These are phyloP conservation scores for Gandaritis pyraliata DNA, from an alignment of 2,888 invertebrate genomes.

Conservation along the genomic window DNA sequence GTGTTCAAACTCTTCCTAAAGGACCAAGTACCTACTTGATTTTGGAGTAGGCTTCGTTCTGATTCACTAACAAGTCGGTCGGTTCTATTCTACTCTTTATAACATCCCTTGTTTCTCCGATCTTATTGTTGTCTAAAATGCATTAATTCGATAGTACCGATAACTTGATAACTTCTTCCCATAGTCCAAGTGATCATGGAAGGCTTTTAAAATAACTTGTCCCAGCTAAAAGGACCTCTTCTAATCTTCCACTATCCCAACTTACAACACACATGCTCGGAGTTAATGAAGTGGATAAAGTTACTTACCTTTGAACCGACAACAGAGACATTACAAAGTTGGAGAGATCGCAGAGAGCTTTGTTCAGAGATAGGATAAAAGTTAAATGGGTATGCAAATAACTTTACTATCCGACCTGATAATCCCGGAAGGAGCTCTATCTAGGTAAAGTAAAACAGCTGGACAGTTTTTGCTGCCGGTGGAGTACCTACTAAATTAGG, in stretches of 20 bases:
- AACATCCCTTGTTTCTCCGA: no score
- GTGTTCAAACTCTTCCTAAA: no score
- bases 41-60: no score
- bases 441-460: constrained; percentile 14
- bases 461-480: neutral
- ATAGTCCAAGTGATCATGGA: neutral
- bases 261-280: constrained; percentile 26
- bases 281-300: constrained; percentile 26
- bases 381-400: constrained; percentile 35
- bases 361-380: constrained; percentile 32
- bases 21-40: no score
- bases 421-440: constrained; percentile 19
- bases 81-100: no score
- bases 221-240: neutral
- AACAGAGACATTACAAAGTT: constrained; percentile 26
- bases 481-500: neutral
- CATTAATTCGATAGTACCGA: no score
- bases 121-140: no score
- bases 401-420: constrained; percentile 25
- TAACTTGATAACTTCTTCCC: no score
- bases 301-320: constrained; percentile 29
- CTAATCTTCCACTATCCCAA: constrained; percentile 16
- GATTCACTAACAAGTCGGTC: no score
- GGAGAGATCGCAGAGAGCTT: constrained; percentile 23
- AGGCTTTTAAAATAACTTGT: neutral